Base-by-base conservation (phyloP, 2,113 vertebrate genomes). In the Tylochromis polylepis region DNA sequence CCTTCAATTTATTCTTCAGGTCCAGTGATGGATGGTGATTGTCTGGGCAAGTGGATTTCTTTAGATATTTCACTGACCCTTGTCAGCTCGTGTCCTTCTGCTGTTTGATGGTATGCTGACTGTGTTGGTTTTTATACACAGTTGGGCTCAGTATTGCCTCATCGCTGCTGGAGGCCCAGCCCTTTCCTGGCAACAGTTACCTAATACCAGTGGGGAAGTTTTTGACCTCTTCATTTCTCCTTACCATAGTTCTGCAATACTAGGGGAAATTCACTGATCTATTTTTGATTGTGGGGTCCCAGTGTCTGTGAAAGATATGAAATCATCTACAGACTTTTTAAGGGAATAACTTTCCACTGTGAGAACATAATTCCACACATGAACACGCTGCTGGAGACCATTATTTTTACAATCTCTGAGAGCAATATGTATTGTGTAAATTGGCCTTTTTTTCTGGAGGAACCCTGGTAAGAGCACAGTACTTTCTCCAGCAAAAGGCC, bases 131-230 rank as follows among this genome's bases (percentile, higher is more conserved):
- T 96, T 96, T 96, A 96, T 96, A 91, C 51, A 67, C 82, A 72
- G 83, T 41, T 27, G 6, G 58, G 20, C 56, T 72, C 12, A 7
- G 72, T 85, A 92, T 95, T 95, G 91, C 92, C 31, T 92, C 92
- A 94, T 93, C 93, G 5, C 78, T 22, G 49, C 31, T 51, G 80
- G 53, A 89, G 82, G 88, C 81, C 27, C 67, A 2, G 85, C 92
- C 91, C 84, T 85, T 95, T 96, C 92, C 94, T 86, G 92, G 85
- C 91, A 95, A 70, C 60, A 29, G 90, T 96, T 95, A 83, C 91
- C 65, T 86, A 95, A 96, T 85, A 81, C 57, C 58, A 53, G 20
- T 51, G 67, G 86, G 93, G 88, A 92, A 94, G 59, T 93, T 91
- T 77, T 62, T 88, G 90, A 88, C 92, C 91, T 90, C 87, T 59